Evolutionary conservation across 2,113 vertebrate species (phyloP).

Genomic region (Vombatus ursinus): DNA sequence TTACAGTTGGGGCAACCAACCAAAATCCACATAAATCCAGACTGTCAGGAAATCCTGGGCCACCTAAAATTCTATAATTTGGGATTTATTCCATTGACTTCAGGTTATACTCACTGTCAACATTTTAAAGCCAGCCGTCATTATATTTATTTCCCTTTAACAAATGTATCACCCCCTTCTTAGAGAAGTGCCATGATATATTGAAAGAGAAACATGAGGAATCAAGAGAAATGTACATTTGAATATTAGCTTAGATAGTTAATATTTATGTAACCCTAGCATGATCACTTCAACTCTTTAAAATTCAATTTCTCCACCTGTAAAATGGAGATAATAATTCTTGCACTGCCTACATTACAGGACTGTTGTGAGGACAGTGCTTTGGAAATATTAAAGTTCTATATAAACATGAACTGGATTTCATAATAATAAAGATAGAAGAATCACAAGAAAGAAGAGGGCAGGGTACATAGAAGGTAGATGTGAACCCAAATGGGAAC

Average conservation of each 20-base stretch:
- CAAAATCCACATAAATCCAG: neutral
- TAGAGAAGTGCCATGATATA: neutral
- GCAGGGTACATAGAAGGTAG: neutral
- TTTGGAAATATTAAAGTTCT: neutral
- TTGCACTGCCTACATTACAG: neutral
- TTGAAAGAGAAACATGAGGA: neutral
- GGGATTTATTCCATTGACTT: neutral
- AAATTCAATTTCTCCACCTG: neutral
- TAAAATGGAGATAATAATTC: neutral
- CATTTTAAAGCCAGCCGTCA: neutral
- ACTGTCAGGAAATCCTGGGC: neutral
- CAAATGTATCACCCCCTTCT: neutral
- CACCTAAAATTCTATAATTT: neutral
- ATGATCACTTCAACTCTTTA: neutral
- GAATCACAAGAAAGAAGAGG: neutral
- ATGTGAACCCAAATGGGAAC: neutral
- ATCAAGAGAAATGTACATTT: neutral
- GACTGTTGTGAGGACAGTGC: neutral
- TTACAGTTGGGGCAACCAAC: neutral
- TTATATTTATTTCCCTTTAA: neutral
- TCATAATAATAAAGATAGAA: neutral
- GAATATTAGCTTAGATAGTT: neutral
- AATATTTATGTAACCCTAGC: neutral
- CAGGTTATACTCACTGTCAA: neutral
- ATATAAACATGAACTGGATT: neutral